A percentile compares a stretch with the other conserved stretches of the same genome.
phyloP scores from a whole-genome alignment of 2,797 vertebrate genomes.

The Ambastaia sidthimunki region DNA sequence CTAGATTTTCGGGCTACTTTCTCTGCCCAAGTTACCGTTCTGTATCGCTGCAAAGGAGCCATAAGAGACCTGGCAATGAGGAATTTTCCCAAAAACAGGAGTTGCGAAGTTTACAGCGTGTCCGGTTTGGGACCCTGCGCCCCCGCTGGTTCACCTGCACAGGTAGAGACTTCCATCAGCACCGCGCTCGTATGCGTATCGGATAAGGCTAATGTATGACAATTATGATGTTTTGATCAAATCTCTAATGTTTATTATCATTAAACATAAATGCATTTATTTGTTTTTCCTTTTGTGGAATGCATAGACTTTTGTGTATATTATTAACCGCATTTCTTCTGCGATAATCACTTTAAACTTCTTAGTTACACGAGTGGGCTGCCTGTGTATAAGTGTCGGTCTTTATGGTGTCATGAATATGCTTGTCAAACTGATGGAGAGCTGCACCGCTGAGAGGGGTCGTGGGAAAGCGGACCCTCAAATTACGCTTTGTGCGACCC shows the following conservation, averaged over 20 bases:
- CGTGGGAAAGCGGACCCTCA: slow-evolving; percentile 78
- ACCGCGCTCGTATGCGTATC: not conserved
- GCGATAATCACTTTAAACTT: not conserved
- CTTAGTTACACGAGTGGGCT: slow-evolving; percentile 15
- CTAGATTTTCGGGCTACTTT: slow-evolving; percentile 68
- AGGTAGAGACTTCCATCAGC: slow-evolving; percentile 69
- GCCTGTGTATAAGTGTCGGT: slow-evolving; percentile 1
- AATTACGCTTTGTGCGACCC: slow-evolving; percentile 70
- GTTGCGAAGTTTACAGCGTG: slow-evolving; percentile 81
- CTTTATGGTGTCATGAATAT: slow-evolving; percentile 55
- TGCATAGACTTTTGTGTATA: not conserved
- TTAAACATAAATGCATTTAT: not conserved
- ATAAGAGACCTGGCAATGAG: slow-evolving; percentile 79
- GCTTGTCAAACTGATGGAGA: slow-evolving; percentile 70
- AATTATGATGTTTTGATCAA: not conserved
- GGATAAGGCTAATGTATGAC: not conserved
- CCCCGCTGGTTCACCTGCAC: slow-evolving; percentile 60
- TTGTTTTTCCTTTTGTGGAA: not conserved
- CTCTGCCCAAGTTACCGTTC: slow-evolving; percentile 73
- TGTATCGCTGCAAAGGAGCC: slow-evolving; percentile 71
- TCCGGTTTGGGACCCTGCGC: slow-evolving; percentile 68
- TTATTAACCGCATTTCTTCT: not conserved
- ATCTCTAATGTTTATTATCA: not conserved
- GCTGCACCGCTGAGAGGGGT: slow-evolving; percentile 71
- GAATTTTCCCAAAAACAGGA: slow-evolving; percentile 78